Conservation (phyloP, 2,797 vertebrate species). For the Amblyopsis hoosieri region DNA sequence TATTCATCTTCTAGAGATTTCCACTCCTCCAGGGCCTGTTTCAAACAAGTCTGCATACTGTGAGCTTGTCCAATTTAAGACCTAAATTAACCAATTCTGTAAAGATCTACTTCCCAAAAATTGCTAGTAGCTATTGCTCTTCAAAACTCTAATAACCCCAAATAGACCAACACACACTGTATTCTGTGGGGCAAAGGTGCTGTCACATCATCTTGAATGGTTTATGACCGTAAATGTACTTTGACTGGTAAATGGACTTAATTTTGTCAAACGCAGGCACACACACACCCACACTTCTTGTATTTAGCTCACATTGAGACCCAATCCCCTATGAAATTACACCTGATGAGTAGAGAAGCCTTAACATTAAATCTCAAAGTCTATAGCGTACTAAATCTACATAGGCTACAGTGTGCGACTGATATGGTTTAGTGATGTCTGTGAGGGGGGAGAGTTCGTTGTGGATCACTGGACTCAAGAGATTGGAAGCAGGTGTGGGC, state of each 20-base stretch:
- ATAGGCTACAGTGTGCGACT: too few species aligned
- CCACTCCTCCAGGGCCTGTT: constrained; percentile 83
- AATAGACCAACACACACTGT: constrained; percentile 19
- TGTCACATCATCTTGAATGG: constrained; percentile 17
- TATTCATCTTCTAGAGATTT: constrained; percentile 84
- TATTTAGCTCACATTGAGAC: too few species aligned
- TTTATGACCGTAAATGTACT: constrained; percentile 72
- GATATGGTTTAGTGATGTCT: too few species aligned
- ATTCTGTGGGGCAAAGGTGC: constrained; percentile 34
- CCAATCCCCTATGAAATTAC: too few species aligned
- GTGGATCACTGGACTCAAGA: too few species aligned
- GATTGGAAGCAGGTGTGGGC: too few species aligned
- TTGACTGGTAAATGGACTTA: constrained; percentile 53
- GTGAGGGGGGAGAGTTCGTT: too few species aligned
- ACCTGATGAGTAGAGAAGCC: too few species aligned
- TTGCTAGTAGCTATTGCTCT: background rate
- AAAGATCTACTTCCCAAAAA: background rate
- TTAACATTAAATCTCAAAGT: too few species aligned
- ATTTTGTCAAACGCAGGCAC: constrained; percentile 10
- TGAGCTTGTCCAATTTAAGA: background rate
- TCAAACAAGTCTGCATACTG: constrained; percentile 60
- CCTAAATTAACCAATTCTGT: background rate
- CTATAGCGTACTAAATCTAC: too few species aligned
- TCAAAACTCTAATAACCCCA: constrained; percentile 10
- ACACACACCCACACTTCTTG: too few species aligned